These are phyloP conservation scores for Lonchura striata DNA, from an alignment of 2,113 vertebrate species.

Conservation along the genomic window DNA sequence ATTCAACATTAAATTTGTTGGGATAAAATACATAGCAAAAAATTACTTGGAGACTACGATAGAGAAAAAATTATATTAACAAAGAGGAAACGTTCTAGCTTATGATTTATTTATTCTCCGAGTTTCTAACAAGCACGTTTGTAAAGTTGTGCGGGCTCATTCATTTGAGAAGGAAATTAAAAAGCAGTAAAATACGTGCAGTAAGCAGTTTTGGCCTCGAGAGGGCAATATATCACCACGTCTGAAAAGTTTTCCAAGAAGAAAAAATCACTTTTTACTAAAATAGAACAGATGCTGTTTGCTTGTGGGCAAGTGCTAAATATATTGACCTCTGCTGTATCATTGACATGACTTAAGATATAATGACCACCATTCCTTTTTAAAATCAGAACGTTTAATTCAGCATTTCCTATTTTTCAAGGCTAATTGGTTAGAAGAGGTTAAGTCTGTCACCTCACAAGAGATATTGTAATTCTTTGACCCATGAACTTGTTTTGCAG, in stretches of 20 bases:
- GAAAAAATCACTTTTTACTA: neutral
- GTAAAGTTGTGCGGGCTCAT: neutral
- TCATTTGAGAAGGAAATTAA: neutral
- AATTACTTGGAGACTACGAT: neutral
- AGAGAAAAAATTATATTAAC: neutral
- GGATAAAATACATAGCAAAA: neutral
- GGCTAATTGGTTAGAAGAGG: slow-evolving; percentile 16
- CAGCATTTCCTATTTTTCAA: neutral
- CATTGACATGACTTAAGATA: neutral
- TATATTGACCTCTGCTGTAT: slow-evolving; percentile 31
- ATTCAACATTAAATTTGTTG: neutral
- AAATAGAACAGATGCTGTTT: neutral
- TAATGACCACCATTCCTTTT: neutral
- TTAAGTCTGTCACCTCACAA: neutral
- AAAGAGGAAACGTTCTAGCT: neutral
- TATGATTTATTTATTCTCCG: neutral
- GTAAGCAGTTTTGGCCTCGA: slow-evolving; percentile 18
- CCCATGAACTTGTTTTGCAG: slow-evolving; percentile 20
- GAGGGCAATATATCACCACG: slow-evolving; percentile 54
- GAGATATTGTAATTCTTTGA: slow-evolving; percentile 21
- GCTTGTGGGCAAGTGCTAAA: neutral
- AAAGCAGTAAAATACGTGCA: neutral
- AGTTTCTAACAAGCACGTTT: neutral
- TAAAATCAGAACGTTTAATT: neutral
- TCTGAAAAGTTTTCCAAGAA: neutral